Base-by-base conservation (phyloP, 2,888 invertebrate species). In the Pseudococcus viburni region DNA sequence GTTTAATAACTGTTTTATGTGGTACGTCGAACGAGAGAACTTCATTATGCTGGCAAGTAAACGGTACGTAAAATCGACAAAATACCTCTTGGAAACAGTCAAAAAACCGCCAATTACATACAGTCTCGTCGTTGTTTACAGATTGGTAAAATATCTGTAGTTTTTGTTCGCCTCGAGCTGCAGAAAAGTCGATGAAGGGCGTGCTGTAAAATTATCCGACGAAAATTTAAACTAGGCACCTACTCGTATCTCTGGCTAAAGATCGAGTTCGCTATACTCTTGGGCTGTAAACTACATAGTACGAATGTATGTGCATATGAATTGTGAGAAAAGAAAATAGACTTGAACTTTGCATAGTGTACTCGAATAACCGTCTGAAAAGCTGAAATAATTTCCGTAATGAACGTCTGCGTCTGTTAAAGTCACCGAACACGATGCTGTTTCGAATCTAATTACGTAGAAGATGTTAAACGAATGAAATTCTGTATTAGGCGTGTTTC, bases 1-100 rank as follows among this genome's bases (percentile, higher is more conserved):
- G 33, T 73, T 73, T 73, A 73, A 73, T 73, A 73, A 73, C 73
- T 73, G 33, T 59, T 59, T 59, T 19, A 59, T 59, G 19, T 59
- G n/a, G 1, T 59, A 59, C 6, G 19, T 59, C 19, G 59, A 59
- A 19, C 59, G n/a, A 59, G 7, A 19, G 19, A 59, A 19, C 59
- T 59, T 59, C 59, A 59, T 59, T 59, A 59, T 19, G 59, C 59
- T 59, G 15, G 51, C 51, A 51, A 59, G 59, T 59, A 55, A 33
- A 33, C 26, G 26, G 26, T 17, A 17, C 15, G 15, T 55, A 59
- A 59, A 59, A 59, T 59, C 59, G 59, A 19, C 59, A 11, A 7
- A 59, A 59, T 59, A 59, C 59, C 26, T 33, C 59, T 59, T 59
- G 59, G 59, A 59, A 59, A 19, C 19, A 1, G 26, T 3, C 19